Base-by-base conservation (phyloP, 1,140 invertebrate genomes). In the Heliconius himera region DNA sequence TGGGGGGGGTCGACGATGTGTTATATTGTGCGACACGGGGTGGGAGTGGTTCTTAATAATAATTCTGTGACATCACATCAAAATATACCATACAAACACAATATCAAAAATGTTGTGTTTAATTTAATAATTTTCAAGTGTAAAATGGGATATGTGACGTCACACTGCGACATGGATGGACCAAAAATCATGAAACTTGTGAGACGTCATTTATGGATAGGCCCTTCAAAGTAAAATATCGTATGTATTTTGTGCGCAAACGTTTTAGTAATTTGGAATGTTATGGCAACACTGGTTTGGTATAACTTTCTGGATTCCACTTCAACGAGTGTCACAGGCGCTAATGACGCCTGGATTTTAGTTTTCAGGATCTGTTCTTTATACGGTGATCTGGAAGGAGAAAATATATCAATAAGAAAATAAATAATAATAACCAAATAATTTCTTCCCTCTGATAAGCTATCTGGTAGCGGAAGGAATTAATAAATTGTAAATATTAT, bases 321-420 rank as follows among this genome's bases (percentile, higher is more conserved):
- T 66, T 66, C 60, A 66, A 66, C 26, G 5, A 66, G 60, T 66
- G 60, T 26, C 9, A 66, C 60, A 66, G 60, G 26, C 60, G 60
- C 9, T 73, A 71, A 11, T 82, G 81, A 77, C 83, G 85, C 79
- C 81, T 86, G 26, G 82, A 60, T 80, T 83, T 88, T 87, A 86
- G 86, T 77, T 89, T 91, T 93, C 91, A 93, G 84, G 90, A 92
- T 87, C 90, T 86, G 74, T 89, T 90, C 81, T 91, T 92, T 88
- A 93, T 87, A 83, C 91, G 89, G 88, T 92, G 90, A 87, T 87
- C 91, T 92, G 88, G 72, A 90, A 90, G 74, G 74, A 79, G 79
- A 76, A 60, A 60, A 22, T n/a, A 3, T 26, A 26, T 22, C 8
- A 60, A 26, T 26, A 29, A 66, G 9, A 66, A 13, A 66, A 66